Conservation (phyloP, 2,113 vertebrate genomes). For the Herpetotheres cachinnans region DNA sequence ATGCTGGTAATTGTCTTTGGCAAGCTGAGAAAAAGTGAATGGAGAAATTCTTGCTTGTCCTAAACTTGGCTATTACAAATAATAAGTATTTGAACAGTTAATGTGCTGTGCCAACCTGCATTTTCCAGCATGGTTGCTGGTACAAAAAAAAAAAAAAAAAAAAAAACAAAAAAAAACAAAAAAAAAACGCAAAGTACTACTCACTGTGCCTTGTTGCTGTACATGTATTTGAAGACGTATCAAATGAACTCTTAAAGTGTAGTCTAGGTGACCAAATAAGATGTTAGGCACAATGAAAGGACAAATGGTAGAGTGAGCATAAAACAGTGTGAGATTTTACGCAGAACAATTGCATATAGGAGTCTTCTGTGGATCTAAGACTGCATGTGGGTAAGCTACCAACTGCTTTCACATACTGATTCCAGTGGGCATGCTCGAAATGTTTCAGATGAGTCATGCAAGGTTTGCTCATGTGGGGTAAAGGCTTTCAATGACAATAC, state of each 20-base stretch:
- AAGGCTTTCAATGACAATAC: neutral
- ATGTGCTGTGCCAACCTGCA: neutral
- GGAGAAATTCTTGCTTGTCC: neutral
- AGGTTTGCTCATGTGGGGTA: neutral
- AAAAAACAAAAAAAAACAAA: neutral
- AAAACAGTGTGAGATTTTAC: neutral
- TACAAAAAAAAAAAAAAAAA: neutral
- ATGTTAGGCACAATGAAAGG: neutral
- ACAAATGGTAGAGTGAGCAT: neutral
- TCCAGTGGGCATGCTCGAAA: neutral
- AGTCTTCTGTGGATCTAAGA: neutral
- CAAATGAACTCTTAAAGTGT: neutral
- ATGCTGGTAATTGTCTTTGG: neutral
- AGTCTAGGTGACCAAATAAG: neutral
- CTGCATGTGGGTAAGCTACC: neutral
- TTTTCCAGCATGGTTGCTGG: neutral
- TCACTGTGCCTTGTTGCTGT: neutral
- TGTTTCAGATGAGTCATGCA: neutral
- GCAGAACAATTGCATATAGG: neutral
- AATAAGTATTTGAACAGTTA: neutral
- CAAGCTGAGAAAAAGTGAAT: neutral
- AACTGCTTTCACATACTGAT: neutral
- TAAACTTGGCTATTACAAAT: neutral
- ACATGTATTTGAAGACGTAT: neutral
- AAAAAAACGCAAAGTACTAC: neutral